These are phyloP conservation scores for Drosophila ercepeae DNA, from an alignment of 1,140 invertebrate genomes.

Conservation along the genomic window DNA sequence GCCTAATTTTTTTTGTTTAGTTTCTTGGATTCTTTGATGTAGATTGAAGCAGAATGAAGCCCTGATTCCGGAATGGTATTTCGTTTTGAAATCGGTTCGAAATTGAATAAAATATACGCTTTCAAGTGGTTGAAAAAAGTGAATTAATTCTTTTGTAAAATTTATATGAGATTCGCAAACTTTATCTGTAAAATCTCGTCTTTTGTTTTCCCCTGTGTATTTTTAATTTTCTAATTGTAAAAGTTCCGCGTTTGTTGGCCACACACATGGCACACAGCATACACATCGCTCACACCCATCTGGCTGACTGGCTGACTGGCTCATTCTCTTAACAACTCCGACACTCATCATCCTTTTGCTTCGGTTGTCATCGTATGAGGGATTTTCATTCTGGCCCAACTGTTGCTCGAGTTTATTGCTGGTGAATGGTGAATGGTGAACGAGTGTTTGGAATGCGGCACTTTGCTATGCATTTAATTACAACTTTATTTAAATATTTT, in stretches of 20 bases:
- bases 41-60: too few relatives aligned
- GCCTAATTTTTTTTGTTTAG: too few relatives aligned
- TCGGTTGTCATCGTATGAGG: conserved; percentile 55
- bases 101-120: too few relatives aligned
- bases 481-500: conserved; percentile 81
- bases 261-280: conserved; percentile 7
- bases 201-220: conserved; percentile 34
- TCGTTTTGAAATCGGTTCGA: too few relatives aligned
- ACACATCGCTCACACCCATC: not conserved
- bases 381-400: conserved; percentile 74
- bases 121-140: too few relatives aligned
- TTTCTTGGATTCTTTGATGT: too few relatives aligned
- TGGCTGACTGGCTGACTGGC: not conserved
- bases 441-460: conserved; percentile 23
- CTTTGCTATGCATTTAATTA: conserved; percentile 72
- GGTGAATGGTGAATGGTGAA: not conserved
- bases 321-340: conserved; percentile 9
- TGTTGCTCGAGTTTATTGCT: conserved; percentile 57
- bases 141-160: too few relatives aligned
- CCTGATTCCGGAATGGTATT: too few relatives aligned
- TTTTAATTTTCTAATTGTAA: conserved; percentile 79
- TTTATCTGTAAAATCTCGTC: not conserved
- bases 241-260: conserved; percentile 46
- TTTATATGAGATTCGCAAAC: too few relatives aligned
- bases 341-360: conserved; percentile 45